Evolutionary conservation across 92 coral and sea anemone genomes (phyloP).

Genomic region (Nematostella vectensis): DNA sequence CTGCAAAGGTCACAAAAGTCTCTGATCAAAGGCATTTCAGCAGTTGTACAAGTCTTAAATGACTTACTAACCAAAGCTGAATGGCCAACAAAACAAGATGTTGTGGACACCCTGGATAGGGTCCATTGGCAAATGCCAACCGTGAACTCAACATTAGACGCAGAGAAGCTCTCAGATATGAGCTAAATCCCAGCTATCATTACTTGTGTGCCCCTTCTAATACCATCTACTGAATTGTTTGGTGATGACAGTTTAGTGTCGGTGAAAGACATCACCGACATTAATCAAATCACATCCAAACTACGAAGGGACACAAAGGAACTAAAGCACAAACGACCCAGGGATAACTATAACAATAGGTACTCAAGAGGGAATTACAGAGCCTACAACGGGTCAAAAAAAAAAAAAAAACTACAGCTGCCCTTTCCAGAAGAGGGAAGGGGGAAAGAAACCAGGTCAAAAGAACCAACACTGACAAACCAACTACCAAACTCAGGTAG

Average conservation of each 20-base stretch:
- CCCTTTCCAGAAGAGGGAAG: no score
- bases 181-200: conserved; percentile 19
- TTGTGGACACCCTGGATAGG: no score
- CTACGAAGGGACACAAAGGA: background rate
- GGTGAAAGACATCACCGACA: conserved; percentile 10
- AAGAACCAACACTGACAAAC: no score
- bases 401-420: no score
- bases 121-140: conserved; percentile 33
- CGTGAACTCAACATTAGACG: conserved; percentile 17
- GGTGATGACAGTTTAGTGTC: conserved; percentile 10
- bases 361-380: no score
- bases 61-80: conserved; percentile 4
- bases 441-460: no score
- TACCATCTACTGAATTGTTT: conserved; percentile 10
- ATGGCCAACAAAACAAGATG: conserved; percentile 3
- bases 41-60: conserved; percentile 21
- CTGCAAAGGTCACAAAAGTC: conserved; percentile 19
- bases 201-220: conserved; percentile 15
- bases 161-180: conserved; percentile 10
- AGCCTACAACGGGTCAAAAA: no score
- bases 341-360: background rate
- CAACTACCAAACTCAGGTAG: no score
- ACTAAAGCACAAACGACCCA: background rate
- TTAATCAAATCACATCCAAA: background rate
- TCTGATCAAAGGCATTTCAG: conserved; percentile 12